Evolutionary conservation across 1,140 invertebrate species (phyloP).

Genomic region (Charaxes varanes): DNA sequence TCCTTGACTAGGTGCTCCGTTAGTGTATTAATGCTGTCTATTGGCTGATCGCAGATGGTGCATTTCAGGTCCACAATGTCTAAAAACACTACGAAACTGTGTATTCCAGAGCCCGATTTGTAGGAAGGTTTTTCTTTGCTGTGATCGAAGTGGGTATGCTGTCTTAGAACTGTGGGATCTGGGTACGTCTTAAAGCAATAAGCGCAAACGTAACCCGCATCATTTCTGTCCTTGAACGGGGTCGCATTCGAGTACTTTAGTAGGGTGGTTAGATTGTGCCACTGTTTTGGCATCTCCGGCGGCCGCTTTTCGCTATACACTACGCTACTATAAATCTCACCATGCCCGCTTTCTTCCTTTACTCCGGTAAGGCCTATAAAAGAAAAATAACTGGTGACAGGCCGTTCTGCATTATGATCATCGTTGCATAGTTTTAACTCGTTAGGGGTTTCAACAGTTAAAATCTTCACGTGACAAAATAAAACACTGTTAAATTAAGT

Average conservation of each 20-base stretch:
- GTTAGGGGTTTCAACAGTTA: too few species aligned
- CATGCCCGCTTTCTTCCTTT: constrained; percentile 36
- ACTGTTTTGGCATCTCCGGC: constrained; percentile 63
- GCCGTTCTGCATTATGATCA: constrained; percentile 26
- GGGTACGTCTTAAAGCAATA: constrained; percentile 59
- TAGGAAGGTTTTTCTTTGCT: constrained; percentile 49
- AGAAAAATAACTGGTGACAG: constrained; percentile 63
- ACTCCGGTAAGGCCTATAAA: constrained; percentile 64
- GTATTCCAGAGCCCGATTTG: constrained; percentile 51
- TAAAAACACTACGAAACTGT: constrained; percentile 54
- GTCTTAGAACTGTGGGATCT: constrained; percentile 39
- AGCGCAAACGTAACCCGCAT: constrained; percentile 57
- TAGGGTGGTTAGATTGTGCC: constrained; percentile 55
- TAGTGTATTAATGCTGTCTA: constrained; percentile 37
- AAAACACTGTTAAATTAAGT: too few species aligned
- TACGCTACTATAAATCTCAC: constrained; percentile 28
- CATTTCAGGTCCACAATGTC: constrained; percentile 63
- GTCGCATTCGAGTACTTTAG: constrained; percentile 59
- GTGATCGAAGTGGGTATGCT: constrained; percentile 49
- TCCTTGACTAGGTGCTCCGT: constrained; percentile 49
- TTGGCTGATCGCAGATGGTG: constrained; percentile 40
- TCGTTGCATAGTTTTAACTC: too few species aligned
- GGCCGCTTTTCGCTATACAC: constrained; percentile 44
- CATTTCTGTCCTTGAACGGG: constrained; percentile 62
- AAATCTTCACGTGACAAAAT: too few species aligned